Percentiles rank a stretch among this genome's conserved stretches.
These are phyloP conservation scores for Calameuta filiformis DNA, from an alignment of 2,888 invertebrate species.

Conservation along the genomic window DNA sequence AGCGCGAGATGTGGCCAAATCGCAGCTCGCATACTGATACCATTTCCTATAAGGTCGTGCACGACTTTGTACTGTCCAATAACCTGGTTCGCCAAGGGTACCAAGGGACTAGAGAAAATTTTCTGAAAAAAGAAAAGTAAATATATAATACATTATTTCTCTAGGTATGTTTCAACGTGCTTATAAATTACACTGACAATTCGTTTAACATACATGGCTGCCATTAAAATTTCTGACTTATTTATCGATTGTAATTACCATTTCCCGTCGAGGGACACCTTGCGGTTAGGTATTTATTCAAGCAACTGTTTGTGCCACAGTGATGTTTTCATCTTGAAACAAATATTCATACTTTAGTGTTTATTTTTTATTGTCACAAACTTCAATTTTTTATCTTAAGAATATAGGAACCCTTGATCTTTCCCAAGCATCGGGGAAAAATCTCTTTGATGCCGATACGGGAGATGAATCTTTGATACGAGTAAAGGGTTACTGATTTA, in stretches of 20 bases:
- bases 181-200: not conserved
- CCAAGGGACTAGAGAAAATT: not conserved
- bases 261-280: not conserved
- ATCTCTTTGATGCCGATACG: not conserved
- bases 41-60: conserved; percentile 36
- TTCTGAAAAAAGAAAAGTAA: not conserved
- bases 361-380: too few relatives aligned
- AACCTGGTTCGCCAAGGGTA: not conserved
- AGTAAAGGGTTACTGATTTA: not conserved
- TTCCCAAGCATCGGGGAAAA: not conserved
- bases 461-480: not conserved
- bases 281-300: not conserved
- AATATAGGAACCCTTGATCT: not conserved
- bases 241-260: not conserved
- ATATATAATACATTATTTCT: not conserved
- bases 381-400: not conserved
- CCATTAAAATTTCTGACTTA: not conserved
- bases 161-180: not conserved
- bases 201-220: not conserved
- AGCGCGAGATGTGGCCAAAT: conserved; percentile 66
- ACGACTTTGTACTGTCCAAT: not conserved
- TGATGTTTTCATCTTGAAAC: too few relatives aligned
- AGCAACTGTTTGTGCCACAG: not conserved
- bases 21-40: conserved; percentile 66
- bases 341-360: too few relatives aligned